Evolutionary conservation across 2,797 vertebrate genomes (phyloP).

Genomic region (Trachops cirrhosus): DNA sequence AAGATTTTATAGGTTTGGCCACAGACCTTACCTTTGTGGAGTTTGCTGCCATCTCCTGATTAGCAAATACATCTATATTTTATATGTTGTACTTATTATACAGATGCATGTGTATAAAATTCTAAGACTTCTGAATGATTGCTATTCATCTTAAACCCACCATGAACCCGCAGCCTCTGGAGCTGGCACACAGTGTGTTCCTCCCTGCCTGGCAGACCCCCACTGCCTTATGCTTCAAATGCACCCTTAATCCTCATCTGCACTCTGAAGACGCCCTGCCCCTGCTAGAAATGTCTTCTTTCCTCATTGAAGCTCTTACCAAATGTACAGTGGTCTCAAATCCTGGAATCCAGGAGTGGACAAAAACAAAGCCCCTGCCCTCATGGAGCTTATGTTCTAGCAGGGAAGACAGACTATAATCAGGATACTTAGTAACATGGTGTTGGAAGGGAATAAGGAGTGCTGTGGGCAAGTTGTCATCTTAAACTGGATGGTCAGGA

Average conservation of each 20-base stretch:
- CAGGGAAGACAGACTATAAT: background rate
- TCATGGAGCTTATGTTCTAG: background rate
- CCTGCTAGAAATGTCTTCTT: background rate
- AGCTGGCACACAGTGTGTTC: background rate
- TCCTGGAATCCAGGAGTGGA: background rate
- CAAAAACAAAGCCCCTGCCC: background rate
- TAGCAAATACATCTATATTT: background rate
- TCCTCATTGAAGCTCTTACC: background rate
- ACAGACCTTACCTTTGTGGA: background rate
- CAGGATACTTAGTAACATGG: background rate
- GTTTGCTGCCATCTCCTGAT: constrained; percentile 53
- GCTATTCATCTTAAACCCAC: background rate
- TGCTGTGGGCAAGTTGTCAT: too few species aligned
- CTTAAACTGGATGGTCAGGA: background rate
- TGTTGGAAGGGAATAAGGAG: background rate
- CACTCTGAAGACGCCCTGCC: background rate
- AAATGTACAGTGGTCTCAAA: background rate
- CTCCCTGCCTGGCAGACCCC: background rate
- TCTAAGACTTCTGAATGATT: background rate
- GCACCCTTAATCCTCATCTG: background rate
- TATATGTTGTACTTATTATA: background rate
- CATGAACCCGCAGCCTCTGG: background rate
- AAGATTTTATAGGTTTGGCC: background rate
- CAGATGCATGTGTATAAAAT: background rate
- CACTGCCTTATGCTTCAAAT: background rate